Base-by-base conservation (phyloP, 2,888 invertebrate genomes). In the Reticulitermes lucifugus region DNA sequence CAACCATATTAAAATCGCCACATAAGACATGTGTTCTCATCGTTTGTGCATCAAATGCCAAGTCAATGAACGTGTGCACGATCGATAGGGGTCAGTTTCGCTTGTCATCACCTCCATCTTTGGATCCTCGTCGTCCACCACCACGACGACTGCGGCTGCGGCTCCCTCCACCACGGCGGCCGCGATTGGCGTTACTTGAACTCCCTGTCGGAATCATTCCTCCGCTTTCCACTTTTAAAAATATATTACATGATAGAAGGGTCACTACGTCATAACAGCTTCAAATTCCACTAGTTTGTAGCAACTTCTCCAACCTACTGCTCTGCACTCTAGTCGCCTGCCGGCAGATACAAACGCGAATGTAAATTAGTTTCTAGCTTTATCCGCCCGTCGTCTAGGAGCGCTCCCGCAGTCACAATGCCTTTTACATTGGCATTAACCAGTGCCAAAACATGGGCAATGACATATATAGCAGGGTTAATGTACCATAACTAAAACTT, bases 51-150 rank as follows among this genome's bases (percentile, higher is more conserved):
- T 18, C 55, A 55, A 55, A 14, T 14, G 55, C 18, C n/a, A 65
- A n/a, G 25, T 25, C n/a, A 65, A 65, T 65, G 65, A 65, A 25
- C 22, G 60, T 21, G 18, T 60, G 21, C 6, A 22, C 65, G n/a
- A 25, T 18, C 55, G 55, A 14, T 65, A n/a, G n/a, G n/a, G 65
- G 6, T 25, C 65, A 65, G 25, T 65, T 65, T 65, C 65, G 65
- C n/a, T 65, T 65, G 77, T 71, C 35, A 60, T 84, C 84, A 86
- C 86, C 86, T 86, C 86, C 86, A 86, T 86, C 86, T 86, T 86
- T 84, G 84, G 84, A 77, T 51, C 81, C 60, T 21, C 83, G 84
- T n/a, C 86, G 84, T 12, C 84, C 86, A 9, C 82, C 75, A 29
- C 71, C 25, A 14, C 55, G 35, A 25, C 73, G 29, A 81, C 70